A percentile compares a stretch with the other conserved stretches of the same genome.
Evolutionary conservation across 2,113 vertebrate species (phyloP).

Genomic region (Psammodynastes pulverulentus): DNA sequence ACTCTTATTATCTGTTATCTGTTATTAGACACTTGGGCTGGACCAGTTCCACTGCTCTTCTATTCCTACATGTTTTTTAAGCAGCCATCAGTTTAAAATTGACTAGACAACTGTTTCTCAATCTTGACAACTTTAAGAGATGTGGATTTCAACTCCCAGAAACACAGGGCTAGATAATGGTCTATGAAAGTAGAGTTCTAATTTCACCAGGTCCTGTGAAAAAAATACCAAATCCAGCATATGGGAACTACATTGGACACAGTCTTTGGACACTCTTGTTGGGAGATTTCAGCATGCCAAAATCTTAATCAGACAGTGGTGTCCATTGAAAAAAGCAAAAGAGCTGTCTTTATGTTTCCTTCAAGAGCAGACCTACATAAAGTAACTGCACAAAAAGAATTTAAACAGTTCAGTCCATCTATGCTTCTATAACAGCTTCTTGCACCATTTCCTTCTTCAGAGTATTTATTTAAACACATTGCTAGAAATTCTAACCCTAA

Average conservation of each 20-base stretch:
- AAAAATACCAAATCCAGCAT: neutral
- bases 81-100: neutral
- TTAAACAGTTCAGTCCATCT: neutral
- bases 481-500: neutral
- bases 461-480: neutral
- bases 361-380: neutral
- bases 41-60: neutral
- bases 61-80: neutral
- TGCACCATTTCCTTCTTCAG: neutral
- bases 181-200: neutral
- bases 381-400: neutral
- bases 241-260: neutral
- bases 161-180: neutral
- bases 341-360: neutral
- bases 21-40: neutral
- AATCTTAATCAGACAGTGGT: neutral
- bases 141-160: neutral
- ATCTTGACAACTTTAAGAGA: neutral
- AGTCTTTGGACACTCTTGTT: neutral
- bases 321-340: neutral
- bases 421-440: neutral
- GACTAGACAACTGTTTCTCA: neutral
- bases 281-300: neutral
- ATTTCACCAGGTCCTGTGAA: neutral
- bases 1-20: no score